These are phyloP conservation scores for Aphelenchoides besseyi DNA, from an alignment of 1,140 invertebrate species.

Conservation along the genomic window DNA sequence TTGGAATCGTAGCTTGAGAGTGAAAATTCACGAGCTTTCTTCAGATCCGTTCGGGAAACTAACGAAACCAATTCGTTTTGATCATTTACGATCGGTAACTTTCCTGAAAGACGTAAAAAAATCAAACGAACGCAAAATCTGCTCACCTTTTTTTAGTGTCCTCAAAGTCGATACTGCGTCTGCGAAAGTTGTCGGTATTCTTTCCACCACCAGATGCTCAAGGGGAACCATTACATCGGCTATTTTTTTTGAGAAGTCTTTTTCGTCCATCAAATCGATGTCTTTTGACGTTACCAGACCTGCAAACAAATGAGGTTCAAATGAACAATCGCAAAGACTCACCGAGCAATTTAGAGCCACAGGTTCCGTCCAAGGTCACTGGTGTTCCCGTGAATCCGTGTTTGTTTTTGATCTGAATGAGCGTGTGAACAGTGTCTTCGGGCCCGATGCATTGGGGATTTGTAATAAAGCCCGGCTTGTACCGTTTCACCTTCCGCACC, in stretches of 20 bases:
- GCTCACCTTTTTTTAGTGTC: conserved; percentile 70
- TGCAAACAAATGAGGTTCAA: conserved; percentile 27
- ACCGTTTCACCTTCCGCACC: conserved; percentile 90
- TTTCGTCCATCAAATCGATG: conserved; percentile 83
- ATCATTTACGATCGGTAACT: conserved; percentile 67
- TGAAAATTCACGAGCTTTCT: conserved; percentile 93
- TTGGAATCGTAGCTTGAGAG: conserved; percentile 94
- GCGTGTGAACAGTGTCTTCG: conserved; percentile 77
- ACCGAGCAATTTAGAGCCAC: conserved; percentile 83
- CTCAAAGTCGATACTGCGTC: conserved; percentile 91
- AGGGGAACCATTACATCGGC: conserved; percentile 57
- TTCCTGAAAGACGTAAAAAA: conserved; percentile 41
- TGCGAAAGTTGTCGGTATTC: conserved; percentile 79
- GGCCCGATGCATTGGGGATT: conserved; percentile 89
- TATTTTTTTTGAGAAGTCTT: conserved; percentile 53
- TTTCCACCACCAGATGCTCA: conserved; percentile 82
- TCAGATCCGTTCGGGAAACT: conserved; percentile 94
- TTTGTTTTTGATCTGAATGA: conserved; percentile 80
- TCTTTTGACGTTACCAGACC: conserved; percentile 94
- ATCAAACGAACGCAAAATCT: background rate
- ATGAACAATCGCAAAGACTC: too few relatives aligned
- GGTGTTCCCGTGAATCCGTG: conserved; percentile 97
- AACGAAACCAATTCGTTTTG: conserved; percentile 89
- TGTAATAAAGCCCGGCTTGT: conserved; percentile 92
- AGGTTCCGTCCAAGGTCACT: conserved; percentile 85